phyloP scores from a whole-genome alignment of 2,113 vertebrate species.

The Lepus americanus region DNA sequence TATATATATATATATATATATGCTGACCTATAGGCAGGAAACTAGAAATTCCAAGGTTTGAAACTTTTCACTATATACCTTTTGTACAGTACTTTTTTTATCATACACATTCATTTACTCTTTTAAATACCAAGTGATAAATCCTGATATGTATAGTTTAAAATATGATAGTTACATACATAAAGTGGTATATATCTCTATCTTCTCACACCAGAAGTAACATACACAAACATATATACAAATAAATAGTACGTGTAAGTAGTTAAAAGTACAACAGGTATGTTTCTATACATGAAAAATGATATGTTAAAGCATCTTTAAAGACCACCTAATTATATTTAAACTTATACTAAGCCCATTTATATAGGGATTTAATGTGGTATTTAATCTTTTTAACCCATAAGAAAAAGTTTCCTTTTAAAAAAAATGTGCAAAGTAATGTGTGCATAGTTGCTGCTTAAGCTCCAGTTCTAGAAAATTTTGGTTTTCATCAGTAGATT shows the following conservation, averaged over 20 bases:
- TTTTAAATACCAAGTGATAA: conserved; percentile 16
- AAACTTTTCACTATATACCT: conserved; percentile 2
- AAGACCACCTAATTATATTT: background rate
- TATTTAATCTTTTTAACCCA: conserved; percentile 47
- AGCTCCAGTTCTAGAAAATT: background rate
- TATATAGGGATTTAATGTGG: background rate
- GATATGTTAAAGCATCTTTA: conserved; percentile 16
- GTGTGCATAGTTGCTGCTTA: conserved; percentile 3
- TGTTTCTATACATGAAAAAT: conserved; percentile 21
- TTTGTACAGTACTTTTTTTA: background rate
- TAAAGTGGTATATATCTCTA: conserved; percentile 25
- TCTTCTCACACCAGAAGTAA: conserved; percentile 2
- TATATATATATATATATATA: background rate
- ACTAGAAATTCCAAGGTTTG: background rate
- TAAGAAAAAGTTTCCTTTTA: background rate
- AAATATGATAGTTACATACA: background rate
- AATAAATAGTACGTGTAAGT: background rate
- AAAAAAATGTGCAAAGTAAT: conserved; percentile 56
- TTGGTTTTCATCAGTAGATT: conserved; percentile 53
- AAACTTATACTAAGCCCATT: background rate
- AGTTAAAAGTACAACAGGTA: background rate
- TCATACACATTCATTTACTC: background rate
- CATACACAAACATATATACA: background rate
- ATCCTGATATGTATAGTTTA: background rate
- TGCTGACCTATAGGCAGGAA: background rate